Evolutionary conservation across 2,888 invertebrate genomes (phyloP).

Genomic region (Salticus scenicus): DNA sequence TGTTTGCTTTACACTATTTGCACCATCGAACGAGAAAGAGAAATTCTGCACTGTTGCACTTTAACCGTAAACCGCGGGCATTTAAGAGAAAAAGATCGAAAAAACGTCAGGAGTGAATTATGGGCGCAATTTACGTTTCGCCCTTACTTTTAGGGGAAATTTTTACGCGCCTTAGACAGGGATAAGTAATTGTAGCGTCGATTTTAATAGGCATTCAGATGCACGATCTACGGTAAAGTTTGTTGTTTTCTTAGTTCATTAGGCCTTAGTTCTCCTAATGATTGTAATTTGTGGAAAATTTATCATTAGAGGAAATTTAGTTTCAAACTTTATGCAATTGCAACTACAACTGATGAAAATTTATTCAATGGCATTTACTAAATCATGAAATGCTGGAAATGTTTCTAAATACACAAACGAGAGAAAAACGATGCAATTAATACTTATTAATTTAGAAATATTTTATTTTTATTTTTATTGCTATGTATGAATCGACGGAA

Average conservation of each 20-base stretch:
- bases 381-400: too few species aligned
- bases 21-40: constrained; percentile 45
- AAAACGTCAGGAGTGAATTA: constrained; percentile 66
- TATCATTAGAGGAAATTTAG: constrained; percentile 1
- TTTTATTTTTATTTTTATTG: too few species aligned
- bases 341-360: neutral
- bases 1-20: constrained; percentile 50
- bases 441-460: too few species aligned
- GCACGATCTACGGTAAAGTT: neutral
- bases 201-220: constrained; percentile 63
- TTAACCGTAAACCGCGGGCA: constrained; percentile 8
- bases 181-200: constrained; percentile 52
- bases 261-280: constrained; percentile 31
- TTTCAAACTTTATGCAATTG: too few species aligned
- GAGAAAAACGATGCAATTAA: too few species aligned
- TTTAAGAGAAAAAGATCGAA: constrained; percentile 51
- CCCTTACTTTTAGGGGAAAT: constrained; percentile 20
- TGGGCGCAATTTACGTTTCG: constrained; percentile 61
- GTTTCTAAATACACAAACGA: too few species aligned
- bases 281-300: constrained; percentile 43
- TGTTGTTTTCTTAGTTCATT: constrained; percentile 49
- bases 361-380: too few species aligned
- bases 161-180: constrained; percentile 50
- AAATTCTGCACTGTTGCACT: constrained; percentile 62
- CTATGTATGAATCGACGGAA: too few species aligned